Base-by-base conservation (phyloP, 1,140 invertebrate species). In the Coboldia fuscipes region DNA sequence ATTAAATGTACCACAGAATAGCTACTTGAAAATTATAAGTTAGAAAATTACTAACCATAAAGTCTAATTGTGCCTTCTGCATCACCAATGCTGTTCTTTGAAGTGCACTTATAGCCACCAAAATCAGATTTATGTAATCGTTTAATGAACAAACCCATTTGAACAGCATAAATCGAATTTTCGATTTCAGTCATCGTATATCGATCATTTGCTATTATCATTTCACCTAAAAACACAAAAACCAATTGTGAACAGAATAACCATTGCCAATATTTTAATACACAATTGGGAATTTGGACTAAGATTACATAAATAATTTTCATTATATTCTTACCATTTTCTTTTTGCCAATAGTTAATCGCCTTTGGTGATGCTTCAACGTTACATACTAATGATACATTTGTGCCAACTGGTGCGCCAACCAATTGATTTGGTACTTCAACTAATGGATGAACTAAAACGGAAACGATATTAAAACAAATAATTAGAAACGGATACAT, bases 61-160 rank as follows among this genome's bases (percentile, higher is more conserved):
- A 92, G 63, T 40, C 79, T 66, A 47, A 92, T 86, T 40, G 72
- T 77, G 29, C 81, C 80, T 47, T 84, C 79, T 12, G 84, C 84
- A 39, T 78, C 79, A 2, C 85, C 85, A 37, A 90, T 75, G 21
- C 76, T 80, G 58, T 92, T 93, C 54, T 86, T 84, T 13, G 83
- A 86, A 39, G 88, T 83, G 57, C 86, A 93, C 47, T 81, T 85
- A 61, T 90, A 93, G 9, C 76, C 72, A 2, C 84, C 83, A 45
- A 84, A 72, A 57, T 93, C 86, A 22, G 65, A 65, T 31, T 68
- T 61, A 34, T 80, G 70, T 22, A 90, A 65, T 36, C 75, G 68
- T 28, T 66, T 62, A 22, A 92, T 77, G 14, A 75, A 65, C 16
- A 93, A 59, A 29, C 70, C 62, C 77, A 83, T 81, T 46, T 76